These are phyloP conservation scores for Mantis religiosa DNA, from an alignment of 2,888 invertebrate species.

Conservation along the genomic window DNA sequence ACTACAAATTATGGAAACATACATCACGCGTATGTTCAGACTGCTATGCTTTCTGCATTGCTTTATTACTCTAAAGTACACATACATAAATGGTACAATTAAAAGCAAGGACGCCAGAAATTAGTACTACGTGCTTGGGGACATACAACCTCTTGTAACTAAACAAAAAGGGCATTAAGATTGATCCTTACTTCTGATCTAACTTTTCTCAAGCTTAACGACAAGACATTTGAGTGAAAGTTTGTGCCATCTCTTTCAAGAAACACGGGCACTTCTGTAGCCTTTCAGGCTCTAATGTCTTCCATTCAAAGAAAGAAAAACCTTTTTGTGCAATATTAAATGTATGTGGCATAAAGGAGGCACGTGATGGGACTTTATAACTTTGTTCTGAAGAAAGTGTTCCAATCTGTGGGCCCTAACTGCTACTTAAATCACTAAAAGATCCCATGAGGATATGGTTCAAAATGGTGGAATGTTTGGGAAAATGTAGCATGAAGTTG, in stretches of 20 bases:
- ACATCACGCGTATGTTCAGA: no score
- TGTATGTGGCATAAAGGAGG: not conserved
- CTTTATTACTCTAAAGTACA: no score
- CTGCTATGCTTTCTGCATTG: no score
- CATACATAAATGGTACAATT: not conserved
- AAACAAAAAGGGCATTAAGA: not conserved
- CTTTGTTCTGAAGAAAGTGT: not conserved
- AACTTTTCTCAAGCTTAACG: not conserved
- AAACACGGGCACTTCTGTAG: not conserved
- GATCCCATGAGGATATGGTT: not conserved
- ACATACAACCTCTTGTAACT: not conserved
- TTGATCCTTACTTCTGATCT: not conserved
- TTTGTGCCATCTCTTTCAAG: not conserved
- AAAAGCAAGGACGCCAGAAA: not conserved
- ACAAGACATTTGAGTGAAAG: not conserved
- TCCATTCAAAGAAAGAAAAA: not conserved
- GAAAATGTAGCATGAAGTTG: no score
- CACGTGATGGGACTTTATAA: not conserved
- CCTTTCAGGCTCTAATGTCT: not conserved
- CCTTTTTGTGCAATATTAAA: not conserved
- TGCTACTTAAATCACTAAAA: not conserved
- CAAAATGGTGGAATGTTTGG: no score
- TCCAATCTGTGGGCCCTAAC: not conserved
- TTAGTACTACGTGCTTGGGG: not conserved
- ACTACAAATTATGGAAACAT: no score